Evolutionary conservation across 2,888 invertebrate genomes (phyloP).

Genomic region (Laspeyria flexula): DNA sequence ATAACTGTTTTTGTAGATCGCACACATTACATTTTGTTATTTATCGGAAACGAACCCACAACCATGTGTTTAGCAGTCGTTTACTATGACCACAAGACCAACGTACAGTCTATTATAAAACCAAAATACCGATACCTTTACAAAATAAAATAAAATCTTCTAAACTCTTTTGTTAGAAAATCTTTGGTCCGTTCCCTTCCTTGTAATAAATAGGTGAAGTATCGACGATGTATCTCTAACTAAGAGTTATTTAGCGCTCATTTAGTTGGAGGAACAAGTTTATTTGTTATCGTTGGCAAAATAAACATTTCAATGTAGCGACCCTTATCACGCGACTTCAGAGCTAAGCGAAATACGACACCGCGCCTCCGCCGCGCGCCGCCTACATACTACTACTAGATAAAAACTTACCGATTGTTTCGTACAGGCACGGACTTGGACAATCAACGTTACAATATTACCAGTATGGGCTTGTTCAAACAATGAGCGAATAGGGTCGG

Average conservation of each 20-base stretch:
- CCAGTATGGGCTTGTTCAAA: too few species aligned
- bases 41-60: too few species aligned
- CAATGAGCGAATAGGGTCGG: too few species aligned
- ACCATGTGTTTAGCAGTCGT: too few species aligned
- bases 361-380: neutral
- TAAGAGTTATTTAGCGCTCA: neutral
- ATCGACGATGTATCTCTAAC: neutral
- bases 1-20: too few species aligned
- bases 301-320: slow-evolving; percentile 20
- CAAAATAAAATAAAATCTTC: too few species aligned
- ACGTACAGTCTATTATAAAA: too few species aligned
- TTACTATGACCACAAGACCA: too few species aligned
- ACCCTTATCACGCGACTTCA: slow-evolving; percentile 26
- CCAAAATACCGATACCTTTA: too few species aligned
- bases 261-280: slow-evolving; percentile 4
- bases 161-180: too few species aligned
- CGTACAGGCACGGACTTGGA: neutral
- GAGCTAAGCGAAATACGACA: slow-evolving; percentile 20
- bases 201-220: neutral
- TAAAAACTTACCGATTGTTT: slow-evolving; percentile 2
- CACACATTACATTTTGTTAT: too few species aligned
- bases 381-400: neutral
- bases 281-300: slow-evolving; percentile 3
- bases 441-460: neutral
- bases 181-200: too few species aligned